Evolutionary conservation across 64 coral and sea anemone genomes (phyloP), one percentile per base, ranked within the genome.

Genomic region (Trachythela sp.): DNA sequence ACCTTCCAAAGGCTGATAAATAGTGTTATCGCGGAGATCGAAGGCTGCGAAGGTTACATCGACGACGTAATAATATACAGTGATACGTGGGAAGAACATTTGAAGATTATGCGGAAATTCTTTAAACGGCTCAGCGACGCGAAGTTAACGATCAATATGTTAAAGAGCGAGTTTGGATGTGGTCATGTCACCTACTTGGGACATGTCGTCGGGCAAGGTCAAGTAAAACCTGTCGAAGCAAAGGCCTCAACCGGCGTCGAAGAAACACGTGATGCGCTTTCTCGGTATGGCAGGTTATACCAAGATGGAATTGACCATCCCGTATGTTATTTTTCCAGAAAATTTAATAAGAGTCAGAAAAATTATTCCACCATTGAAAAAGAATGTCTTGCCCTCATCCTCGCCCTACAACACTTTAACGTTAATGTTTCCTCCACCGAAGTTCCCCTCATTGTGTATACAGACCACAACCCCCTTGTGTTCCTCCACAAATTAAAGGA

Each of bases 341-440:
- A 88, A 88, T 37, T 88, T 75, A 88, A 41, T 45, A 22, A 24
- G 13, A n/a, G 29, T 41, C 58, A 88, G 29, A 72, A 29, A 31
- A 88, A 88, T 39, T 88, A 88, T 71, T 88, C 87, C 13, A 75
- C 87, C 0, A 76, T 75, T 41, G 87, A 88, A 30, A 40, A 56
- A 48, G 87, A 88, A 71, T 43, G 58, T 27, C 59, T 88, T 41
- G 87, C 87, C 34, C 40, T 88, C 1, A 40, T 88, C 38, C 40
- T 70, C 39, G 68, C 54, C 2, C 36, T 88, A 33, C n/a, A 71
- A 39, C 87, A 72, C 22, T 88, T 67, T 35, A 1, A 52, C 8
- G 40, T 72, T 10, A 71, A 88, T 24, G 24, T 52, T n/a, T 51
- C 54, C 0, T 67, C 54, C 10, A 72, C 50, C 39, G 10, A 4